Base-by-base conservation (phyloP, 1,140 invertebrate genomes). In the Diachasma alloeum region DNA sequence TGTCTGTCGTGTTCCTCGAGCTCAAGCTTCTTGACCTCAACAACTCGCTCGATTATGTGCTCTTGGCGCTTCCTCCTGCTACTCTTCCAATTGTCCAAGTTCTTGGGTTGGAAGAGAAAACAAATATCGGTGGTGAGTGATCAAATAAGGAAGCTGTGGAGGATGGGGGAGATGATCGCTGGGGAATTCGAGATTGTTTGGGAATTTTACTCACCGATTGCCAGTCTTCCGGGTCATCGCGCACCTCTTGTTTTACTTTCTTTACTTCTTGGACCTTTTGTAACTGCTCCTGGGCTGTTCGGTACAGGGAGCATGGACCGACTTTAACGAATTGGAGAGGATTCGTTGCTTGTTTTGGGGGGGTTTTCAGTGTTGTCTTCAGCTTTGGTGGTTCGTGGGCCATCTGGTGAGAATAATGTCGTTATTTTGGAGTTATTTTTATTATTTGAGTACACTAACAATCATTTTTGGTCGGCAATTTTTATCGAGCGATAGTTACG, bases 21-120 rank as follows among this genome's bases (percentile, higher is more conserved):
- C 88, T 94, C 94, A 81, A 96, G 91, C 87, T 95, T 95, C 83
- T 97, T 96, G 78, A 96, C 95, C 90, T 97, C 96, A 36, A 96
- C 95, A 42, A 95, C 95, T 78, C 96, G 92, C 87, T 96, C 95
- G 81, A 97, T 96, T 78, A 96, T 96, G 87, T 96, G 95, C 83
- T 97, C 96, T 82, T 96, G 95, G 76, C 94, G 92, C 93, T 97
- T 97, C 92, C 96, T 93, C 82, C 96, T 91, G 78, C 94, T 96
- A 78, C 94, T 96, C 90, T 97, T 97, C 96, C 96, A 97, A 90
- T 96, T 97, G 88, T 97, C 96, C 89, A 97, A 90, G 90, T 97
- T 97, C 96, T 97, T 89, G 13, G n/a, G 4, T 11, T 85, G 81
- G 78, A 72, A 17, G 82, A 78, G 72, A 37, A 53, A 72, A 56